Evolutionary conservation across 2,888 invertebrate species (phyloP).

Genomic region (Sarcophaga carnaria): DNA sequence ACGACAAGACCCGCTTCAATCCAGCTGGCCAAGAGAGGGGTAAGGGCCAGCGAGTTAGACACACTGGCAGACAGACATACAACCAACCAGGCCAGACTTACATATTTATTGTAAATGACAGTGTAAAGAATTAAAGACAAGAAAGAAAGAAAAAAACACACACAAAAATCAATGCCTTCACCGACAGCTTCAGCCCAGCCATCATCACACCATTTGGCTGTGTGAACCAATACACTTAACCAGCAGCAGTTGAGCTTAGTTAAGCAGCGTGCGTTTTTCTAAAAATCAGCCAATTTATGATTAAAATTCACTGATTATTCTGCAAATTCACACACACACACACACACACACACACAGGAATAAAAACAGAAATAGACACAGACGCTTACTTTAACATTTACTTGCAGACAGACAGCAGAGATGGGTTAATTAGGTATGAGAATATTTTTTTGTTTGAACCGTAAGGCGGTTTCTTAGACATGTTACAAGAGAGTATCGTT

Average conservation of each 20-base stretch:
- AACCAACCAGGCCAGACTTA: background rate
- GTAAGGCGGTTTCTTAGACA: too few species aligned
- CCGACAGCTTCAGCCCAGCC: background rate
- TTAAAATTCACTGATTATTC: slow-evolving; percentile 29
- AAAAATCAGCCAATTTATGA: slow-evolving; percentile 38
- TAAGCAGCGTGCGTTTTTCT: slow-evolving; percentile 32
- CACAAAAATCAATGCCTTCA: slow-evolving; percentile 18
- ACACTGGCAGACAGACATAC: slow-evolving; percentile 20
- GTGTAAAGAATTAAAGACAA: background rate
- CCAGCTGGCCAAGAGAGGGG: slow-evolving; percentile 11
- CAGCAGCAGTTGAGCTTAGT: background rate
- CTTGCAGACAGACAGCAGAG: background rate
- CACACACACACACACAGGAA: background rate
- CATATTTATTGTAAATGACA: background rate
- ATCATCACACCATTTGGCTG: slow-evolving; percentile 26
- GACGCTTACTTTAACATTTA: background rate
- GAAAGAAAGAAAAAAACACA: background rate
- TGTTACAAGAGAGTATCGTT: too few species aligned
- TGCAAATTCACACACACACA: background rate
- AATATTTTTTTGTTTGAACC: too few species aligned
- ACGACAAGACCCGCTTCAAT: slow-evolving; percentile 19
- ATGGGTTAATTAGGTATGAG: background rate
- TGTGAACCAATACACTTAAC: slow-evolving; percentile 5
- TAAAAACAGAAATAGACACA: background rate
- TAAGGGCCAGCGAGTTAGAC: background rate